A percentile compares a stretch with the other conserved stretches of the same genome.
Evolutionary conservation across 2,888 invertebrate genomes (phyloP).

Genomic region (Catonia carolina): DNA sequence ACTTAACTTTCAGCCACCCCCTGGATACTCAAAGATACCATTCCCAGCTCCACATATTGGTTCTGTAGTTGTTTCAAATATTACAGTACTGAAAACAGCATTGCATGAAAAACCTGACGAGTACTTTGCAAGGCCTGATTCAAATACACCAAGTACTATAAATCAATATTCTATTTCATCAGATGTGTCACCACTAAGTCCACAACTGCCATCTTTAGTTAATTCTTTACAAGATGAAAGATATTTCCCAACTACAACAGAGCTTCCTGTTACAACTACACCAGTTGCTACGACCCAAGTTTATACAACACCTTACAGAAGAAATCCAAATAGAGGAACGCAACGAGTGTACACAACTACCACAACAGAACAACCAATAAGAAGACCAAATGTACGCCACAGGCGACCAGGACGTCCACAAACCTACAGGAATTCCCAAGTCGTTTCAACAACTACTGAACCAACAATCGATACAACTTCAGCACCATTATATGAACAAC

Average conservation of each 20-base stretch:
- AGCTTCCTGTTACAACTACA: constrained; percentile 42
- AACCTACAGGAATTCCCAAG: constrained; percentile 14
- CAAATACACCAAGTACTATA: constrained; percentile 25
- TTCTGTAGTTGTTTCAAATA: constrained; percentile 60
- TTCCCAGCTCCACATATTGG: constrained; percentile 82
- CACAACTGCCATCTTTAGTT: constrained; percentile 53
- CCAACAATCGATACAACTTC: constrained; percentile 6
- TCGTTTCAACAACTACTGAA: constrained; percentile 15
- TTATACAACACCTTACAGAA: constrained; percentile 22
- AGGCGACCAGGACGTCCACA: constrained; percentile 42
- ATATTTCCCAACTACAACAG: constrained; percentile 27
- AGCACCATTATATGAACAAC: constrained; percentile 15
- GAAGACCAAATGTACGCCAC: constrained; percentile 41
- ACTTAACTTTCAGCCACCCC: constrained; percentile 73
- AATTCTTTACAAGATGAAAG: constrained; percentile 52
- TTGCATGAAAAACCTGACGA: constrained; percentile 25
- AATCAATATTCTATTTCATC: constrained; percentile 47
- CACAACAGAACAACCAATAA: constrained; percentile 38
- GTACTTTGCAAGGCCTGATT: constrained; percentile 11
- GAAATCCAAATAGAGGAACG: constrained; percentile 25
- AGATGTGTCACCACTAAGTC: constrained; percentile 51
- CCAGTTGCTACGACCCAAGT: constrained; percentile 20
- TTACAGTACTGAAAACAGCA: constrained; percentile 23
- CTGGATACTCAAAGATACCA: constrained; percentile 77
- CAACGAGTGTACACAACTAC: constrained; percentile 32